Evolutionary conservation across 2,113 vertebrate genomes (phyloP).

Genomic region (Tragelaphus buxtoni): DNA sequence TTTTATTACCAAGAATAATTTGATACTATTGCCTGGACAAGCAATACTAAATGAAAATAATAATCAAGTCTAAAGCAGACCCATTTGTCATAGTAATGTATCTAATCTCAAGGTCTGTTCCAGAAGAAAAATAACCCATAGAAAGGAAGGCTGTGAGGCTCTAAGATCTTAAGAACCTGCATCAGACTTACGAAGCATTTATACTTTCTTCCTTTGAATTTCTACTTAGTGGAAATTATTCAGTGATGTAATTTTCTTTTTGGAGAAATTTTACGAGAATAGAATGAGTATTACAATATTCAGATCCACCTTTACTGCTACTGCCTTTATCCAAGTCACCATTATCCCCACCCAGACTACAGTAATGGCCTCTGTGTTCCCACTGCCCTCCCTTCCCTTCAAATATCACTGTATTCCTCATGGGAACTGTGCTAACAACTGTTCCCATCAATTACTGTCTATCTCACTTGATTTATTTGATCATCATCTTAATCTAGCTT

Average conservation of each 20-base stretch:
- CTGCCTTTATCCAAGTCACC: not conserved
- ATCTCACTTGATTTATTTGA: not conserved
- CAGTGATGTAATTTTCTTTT: slow-evolving; percentile 5
- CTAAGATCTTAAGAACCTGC: not conserved
- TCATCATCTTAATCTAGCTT: not conserved
- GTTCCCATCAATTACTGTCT: not conserved
- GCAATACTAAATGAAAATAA: slow-evolving; percentile 56
- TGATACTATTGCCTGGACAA: not conserved
- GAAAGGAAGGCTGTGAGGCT: not conserved
- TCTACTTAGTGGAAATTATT: not conserved
- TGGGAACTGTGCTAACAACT: not conserved
- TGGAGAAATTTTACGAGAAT: not conserved
- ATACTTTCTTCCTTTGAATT: not conserved
- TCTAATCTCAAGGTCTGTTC: slow-evolving; percentile 24
- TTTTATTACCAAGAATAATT: slow-evolving; percentile 41
- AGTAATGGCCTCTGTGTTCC: not conserved
- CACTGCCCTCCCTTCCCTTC: too few species aligned
- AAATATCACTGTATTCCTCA: not conserved
- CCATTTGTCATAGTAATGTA: slow-evolving; percentile 46
- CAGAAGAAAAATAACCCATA: slow-evolving; percentile 30
- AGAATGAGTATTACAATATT: not conserved
- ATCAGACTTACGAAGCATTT: not conserved
- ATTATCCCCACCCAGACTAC: not conserved
- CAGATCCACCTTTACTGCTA: not conserved
- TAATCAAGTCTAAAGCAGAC: slow-evolving; percentile 42